Base-by-base conservation (phyloP, 2,797 vertebrate species). In the Sebastes diploproa region DNA sequence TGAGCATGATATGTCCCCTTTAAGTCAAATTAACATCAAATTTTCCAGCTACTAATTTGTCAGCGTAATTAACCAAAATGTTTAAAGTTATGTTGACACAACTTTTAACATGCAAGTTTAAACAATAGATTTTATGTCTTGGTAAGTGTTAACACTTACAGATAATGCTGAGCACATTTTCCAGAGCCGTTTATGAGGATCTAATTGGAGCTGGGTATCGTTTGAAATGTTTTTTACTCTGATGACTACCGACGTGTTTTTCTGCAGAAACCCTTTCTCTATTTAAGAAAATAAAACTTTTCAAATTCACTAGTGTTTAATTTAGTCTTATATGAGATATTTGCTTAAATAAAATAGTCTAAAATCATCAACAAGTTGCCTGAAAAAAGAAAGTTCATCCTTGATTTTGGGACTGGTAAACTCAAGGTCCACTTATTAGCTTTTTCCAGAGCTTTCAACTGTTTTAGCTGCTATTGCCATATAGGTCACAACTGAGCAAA, bases 141-240 rank as follows among this genome's bases (percentile, higher is more conserved):
- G 3, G 42, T 46, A 13, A 42, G 27, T 32, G 1, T 60, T 0
- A 50, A 8, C 46, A 50, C 16, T 50, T 50, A 50, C 7, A 50
- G 46, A 50, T 50, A 50, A 50, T 20, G 46, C 46, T 50, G 16
- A 46, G 42, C 42, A 18, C 4, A 1, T 66, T 1, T 63, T 36
- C 11, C 61, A 2, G 14, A 59, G 58, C 2, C 0, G n/a, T 59
- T 27, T 4, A 71, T 42, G 34, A 60, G 32, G 0, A 52, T 52
- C 16, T 38, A 30, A 22, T 14, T 29, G 38, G 18, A n/a, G 9
- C 0, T 52, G 20, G 50, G 50, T 52, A 10, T 52, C 18, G 20
- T 52, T 52, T 52, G 50, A 20, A n/a, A 1, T 52, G 8, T 52
- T n/a, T 52, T 61, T 34, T 54, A 30, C 25, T 30, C n/a, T 66